phyloP scores from a whole-genome alignment of 2,888 invertebrate genomes.

The Caenorhabditis uteleia region DNA sequence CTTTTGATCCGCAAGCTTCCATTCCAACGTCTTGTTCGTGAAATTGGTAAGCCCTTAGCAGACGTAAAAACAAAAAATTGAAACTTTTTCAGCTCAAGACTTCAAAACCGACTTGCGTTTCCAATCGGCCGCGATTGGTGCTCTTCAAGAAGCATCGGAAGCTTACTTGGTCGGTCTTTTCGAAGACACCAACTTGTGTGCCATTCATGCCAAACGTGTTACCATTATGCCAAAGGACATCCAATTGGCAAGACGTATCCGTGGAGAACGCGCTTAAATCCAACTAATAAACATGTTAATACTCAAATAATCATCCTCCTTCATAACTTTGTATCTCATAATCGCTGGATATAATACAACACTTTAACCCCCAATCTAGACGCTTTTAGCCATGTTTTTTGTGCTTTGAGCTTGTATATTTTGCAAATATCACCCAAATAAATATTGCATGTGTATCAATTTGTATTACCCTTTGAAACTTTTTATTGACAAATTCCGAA shows the following conservation, averaged over 20 bases:
- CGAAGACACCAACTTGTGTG: conserved; percentile 96
- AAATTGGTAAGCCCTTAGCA: conserved; percentile 22
- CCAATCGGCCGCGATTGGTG: conserved; percentile 44
- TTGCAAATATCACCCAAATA: too few species aligned
- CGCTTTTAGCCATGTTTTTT: too few species aligned
- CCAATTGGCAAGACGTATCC: conserved; percentile 58
- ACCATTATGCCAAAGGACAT: conserved; percentile 87
- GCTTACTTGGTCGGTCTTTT: conserved; percentile 91
- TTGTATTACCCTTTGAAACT: too few species aligned
- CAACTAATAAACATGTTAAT: too few species aligned
- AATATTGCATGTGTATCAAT: too few species aligned
- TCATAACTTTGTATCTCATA: too few species aligned
- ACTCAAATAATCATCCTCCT: too few species aligned
- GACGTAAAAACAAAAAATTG: background rate
- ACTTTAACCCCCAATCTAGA: too few species aligned
- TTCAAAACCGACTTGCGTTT: conserved; percentile 52
- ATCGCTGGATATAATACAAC: too few species aligned
- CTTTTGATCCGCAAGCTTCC: conserved; percentile 52
- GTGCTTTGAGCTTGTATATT: too few species aligned
- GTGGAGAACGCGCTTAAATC: conserved; percentile 75
- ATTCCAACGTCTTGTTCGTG: conserved; percentile 53
- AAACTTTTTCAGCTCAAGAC: conserved; percentile 49
- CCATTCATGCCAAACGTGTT: conserved; percentile 94
- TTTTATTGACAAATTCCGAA: too few species aligned
- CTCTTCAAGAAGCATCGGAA: conserved; percentile 73